These are phyloP conservation scores for Oegoconia quadripuncta DNA, from an alignment of 2,888 invertebrate species.

Conservation along the genomic window DNA sequence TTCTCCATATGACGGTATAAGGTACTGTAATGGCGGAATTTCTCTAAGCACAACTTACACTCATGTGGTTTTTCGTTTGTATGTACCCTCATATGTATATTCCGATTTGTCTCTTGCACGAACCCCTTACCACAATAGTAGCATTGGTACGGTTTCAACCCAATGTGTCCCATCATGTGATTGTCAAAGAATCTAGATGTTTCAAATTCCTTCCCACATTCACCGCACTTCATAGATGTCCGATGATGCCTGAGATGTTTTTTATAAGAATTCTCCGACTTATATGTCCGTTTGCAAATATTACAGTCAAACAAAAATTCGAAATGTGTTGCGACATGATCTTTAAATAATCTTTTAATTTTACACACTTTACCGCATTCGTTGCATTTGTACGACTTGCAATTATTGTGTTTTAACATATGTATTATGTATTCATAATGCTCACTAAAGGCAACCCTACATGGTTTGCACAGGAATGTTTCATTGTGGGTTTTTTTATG, in stretches of 20 bases:
- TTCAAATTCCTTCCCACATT: not conserved
- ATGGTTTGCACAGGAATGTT: conserved; percentile 25
- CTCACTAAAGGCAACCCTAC: conserved; percentile 29
- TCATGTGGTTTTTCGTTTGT: conserved; percentile 23
- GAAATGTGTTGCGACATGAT: not conserved
- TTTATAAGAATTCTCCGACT: not conserved
- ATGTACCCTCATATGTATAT: conserved; percentile 26
- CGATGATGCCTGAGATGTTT: not conserved
- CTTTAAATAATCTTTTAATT: not conserved
- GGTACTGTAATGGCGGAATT: conserved; percentile 12
- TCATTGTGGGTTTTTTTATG: conserved; percentile 28
- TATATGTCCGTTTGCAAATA: not conserved
- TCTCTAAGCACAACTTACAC: conserved; percentile 24
- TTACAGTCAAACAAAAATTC: not conserved
- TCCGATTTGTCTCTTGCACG: not conserved
- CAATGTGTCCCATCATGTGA: conserved; percentile 32
- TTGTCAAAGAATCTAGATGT: not conserved
- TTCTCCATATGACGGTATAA: conserved; percentile 16
- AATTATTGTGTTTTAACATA: not conserved
- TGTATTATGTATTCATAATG: conserved; percentile 22
- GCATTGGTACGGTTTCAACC: conserved; percentile 32
- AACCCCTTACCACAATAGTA: conserved; percentile 36
- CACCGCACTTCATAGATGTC: not conserved
- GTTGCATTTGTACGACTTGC: not conserved
- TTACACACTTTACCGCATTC: not conserved